These are phyloP conservation scores for Dysidea cf. avara DNA, from an alignment of 37 sponge, comb jelly and placozoan species.

Conservation along the genomic window DNA sequence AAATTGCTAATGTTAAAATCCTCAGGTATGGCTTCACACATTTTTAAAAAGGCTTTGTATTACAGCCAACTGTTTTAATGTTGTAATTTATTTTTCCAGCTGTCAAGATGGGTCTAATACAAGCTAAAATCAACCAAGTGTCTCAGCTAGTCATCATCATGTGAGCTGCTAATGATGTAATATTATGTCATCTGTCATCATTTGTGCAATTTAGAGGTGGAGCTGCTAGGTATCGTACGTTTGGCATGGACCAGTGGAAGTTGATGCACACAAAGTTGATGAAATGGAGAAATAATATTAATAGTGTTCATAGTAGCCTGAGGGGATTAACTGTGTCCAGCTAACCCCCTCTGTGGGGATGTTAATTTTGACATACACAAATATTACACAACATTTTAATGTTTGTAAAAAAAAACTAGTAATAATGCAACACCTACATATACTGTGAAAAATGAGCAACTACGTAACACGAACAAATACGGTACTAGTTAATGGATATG, in stretches of 20 bases:
- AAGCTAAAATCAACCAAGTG: slow-evolving; percentile 67
- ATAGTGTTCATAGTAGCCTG: slow-evolving; percentile 36
- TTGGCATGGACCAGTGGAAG: slow-evolving; percentile 35
- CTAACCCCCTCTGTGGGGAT: too few relatives aligned
- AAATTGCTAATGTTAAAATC: neutral
- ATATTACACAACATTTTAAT: too few relatives aligned
- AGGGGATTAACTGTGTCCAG: too few relatives aligned
- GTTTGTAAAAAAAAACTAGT: too few relatives aligned
- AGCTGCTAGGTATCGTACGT: slow-evolving; percentile 58
- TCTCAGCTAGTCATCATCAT: slow-evolving; percentile 43
- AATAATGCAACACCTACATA: too few relatives aligned
- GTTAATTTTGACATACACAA: too few relatives aligned
- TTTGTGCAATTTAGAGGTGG: neutral
- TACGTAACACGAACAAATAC: too few relatives aligned
- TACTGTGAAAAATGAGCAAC: too few relatives aligned
- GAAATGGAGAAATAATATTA: slow-evolving; percentile 46
- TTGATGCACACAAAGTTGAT: slow-evolving; percentile 18
- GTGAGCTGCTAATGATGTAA: too few relatives aligned
- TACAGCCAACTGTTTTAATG: neutral
- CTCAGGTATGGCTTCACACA: neutral
- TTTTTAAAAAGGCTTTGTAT: neutral
- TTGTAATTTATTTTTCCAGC: too few relatives aligned
- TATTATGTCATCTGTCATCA: too few relatives aligned
- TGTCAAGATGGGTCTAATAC: slow-evolving; percentile 57
- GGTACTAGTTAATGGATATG: too few relatives aligned